Evolutionary conservation across 1,140 invertebrate genomes (phyloP).

Genomic region (Drosophila bocqueti): DNA sequence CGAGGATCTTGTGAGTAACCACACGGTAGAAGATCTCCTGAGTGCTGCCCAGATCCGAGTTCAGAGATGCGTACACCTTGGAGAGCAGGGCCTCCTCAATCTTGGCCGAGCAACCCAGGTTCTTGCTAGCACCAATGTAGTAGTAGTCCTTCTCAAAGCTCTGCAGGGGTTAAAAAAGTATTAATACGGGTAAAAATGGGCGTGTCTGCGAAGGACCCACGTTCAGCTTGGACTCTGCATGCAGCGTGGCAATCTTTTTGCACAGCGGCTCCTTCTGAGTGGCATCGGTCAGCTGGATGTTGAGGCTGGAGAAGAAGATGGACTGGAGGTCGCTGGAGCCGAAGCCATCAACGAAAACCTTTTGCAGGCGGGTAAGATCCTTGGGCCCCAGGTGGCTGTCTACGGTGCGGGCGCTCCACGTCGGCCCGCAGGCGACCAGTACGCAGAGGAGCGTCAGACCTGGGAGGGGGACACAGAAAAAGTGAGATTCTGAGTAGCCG

Average conservation of each 20-base stretch:
- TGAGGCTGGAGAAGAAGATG: slow-evolving; percentile 76
- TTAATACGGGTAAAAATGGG: neutral
- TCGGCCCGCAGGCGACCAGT: slow-evolving; percentile 41
- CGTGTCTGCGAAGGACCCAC: slow-evolving; percentile 48
- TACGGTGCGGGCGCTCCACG: slow-evolving; percentile 69
- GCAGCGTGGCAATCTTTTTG: slow-evolving; percentile 61
- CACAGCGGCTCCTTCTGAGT: slow-evolving; percentile 65
- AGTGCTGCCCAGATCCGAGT: slow-evolving; percentile 52
- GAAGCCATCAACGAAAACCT: slow-evolving; percentile 79
- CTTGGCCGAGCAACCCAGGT: slow-evolving; percentile 67
- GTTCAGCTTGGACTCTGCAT: slow-evolving; percentile 81
- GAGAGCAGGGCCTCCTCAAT: slow-evolving; percentile 62
- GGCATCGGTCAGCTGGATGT: slow-evolving; percentile 69
- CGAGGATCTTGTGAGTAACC: slow-evolving; percentile 62
- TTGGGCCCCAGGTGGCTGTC: slow-evolving; percentile 67
- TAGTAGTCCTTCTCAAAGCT: slow-evolving; percentile 84
- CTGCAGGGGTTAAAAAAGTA: slow-evolving; percentile 33
- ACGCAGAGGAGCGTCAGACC: slow-evolving; percentile 63
- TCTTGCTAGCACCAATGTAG: slow-evolving; percentile 74
- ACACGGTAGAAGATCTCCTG: slow-evolving; percentile 82
- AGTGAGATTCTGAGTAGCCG: slow-evolving; percentile 37
- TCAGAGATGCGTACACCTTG: slow-evolving; percentile 64
- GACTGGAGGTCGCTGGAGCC: slow-evolving; percentile 79
- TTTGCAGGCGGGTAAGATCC: slow-evolving; percentile 78
- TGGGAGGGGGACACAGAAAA: slow-evolving; percentile 9